These are phyloP conservation scores for Zophobas atratus DNA, from an alignment of 1,140 invertebrate species.

Conservation along the genomic window DNA sequence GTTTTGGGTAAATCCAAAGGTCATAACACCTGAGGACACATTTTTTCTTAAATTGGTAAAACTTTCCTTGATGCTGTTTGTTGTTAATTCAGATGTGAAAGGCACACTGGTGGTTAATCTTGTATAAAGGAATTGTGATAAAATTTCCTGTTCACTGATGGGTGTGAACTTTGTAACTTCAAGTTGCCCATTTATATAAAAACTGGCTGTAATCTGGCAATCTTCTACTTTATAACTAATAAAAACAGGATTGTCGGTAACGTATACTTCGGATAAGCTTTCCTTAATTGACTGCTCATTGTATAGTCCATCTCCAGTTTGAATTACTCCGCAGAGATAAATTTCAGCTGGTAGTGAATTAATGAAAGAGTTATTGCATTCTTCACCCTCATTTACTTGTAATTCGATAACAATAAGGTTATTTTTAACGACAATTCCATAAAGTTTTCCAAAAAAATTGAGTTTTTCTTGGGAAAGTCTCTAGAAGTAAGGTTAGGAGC, in stretches of 20 bases:
- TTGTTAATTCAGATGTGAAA: slow-evolving; percentile 71
- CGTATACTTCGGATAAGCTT: slow-evolving; percentile 76
- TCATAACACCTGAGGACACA: slow-evolving; percentile 71
- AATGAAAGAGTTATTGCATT: slow-evolving; percentile 71
- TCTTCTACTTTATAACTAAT: slow-evolving; percentile 72
- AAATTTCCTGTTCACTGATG: slow-evolving; percentile 74
- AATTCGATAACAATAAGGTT: slow-evolving; percentile 78
- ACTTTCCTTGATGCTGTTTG: slow-evolving; percentile 71
- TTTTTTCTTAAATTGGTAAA: slow-evolving; percentile 73
- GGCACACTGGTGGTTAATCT: slow-evolving; percentile 73
- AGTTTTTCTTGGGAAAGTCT: slow-evolving; percentile 72
- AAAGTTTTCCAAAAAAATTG: slow-evolving; percentile 78
- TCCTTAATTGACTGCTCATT: slow-evolving; percentile 52
- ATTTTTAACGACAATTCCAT: slow-evolving; percentile 81
- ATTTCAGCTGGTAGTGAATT: slow-evolving; percentile 79
- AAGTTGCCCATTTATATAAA: slow-evolving; percentile 81
- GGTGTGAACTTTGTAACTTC: slow-evolving; percentile 76
- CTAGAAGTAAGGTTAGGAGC: slow-evolving; percentile 67
- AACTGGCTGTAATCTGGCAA: slow-evolving; percentile 75
- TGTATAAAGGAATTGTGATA: slow-evolving; percentile 79
- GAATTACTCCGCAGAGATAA: slow-evolving; percentile 77
- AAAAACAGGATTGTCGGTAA: slow-evolving; percentile 83
- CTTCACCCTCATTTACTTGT: slow-evolving; percentile 73
- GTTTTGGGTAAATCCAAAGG: slow-evolving; percentile 74
- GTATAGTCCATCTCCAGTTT: slow-evolving; percentile 49